phyloP scores from a whole-genome alignment of 2,113 vertebrate genomes.

The Brachyhypopomus occidentalis region DNA sequence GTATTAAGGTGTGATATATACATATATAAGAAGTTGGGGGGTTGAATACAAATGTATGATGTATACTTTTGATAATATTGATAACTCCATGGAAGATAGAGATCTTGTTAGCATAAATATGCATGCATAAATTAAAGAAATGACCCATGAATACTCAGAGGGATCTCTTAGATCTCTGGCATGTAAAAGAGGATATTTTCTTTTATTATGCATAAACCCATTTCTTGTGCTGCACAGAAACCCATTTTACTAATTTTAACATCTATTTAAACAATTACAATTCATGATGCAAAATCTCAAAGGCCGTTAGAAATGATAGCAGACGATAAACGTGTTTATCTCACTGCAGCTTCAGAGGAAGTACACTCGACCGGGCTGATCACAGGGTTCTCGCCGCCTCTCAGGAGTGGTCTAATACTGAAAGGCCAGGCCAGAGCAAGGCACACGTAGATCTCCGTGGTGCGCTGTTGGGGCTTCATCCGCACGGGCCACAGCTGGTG shows the following conservation, averaged over 20 bases:
- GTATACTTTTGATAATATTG: not conserved
- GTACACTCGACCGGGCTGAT: conserved; percentile 47
- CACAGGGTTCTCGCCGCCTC: conserved; percentile 34
- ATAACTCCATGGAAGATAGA: conserved; percentile 55
- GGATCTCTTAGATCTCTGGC: conserved; percentile 50
- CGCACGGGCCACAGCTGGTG: not conserved
- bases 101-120: conserved; percentile 62
- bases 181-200: conserved; percentile 65
- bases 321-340: conserved; percentile 58
- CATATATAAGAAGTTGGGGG: too few species aligned
- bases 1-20: too few species aligned
- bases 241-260: too few species aligned
- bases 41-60: too few species aligned
- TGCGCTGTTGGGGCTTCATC: conserved; percentile 4
- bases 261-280: conserved; percentile 62
- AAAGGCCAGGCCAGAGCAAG: conserved; percentile 27
- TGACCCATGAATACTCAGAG: conserved; percentile 60
- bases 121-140: conserved; percentile 64
- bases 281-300: conserved; percentile 51
- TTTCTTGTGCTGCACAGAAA: conserved; percentile 53
- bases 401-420: conserved; percentile 51
- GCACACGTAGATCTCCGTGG: conserved; percentile 36
- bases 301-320: conserved; percentile 70
- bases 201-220: conserved; percentile 67
- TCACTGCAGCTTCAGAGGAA: conserved; percentile 20